phyloP scores from a whole-genome alignment of 1,140 invertebrate genomes.

The Achatina immaculata region DNA sequence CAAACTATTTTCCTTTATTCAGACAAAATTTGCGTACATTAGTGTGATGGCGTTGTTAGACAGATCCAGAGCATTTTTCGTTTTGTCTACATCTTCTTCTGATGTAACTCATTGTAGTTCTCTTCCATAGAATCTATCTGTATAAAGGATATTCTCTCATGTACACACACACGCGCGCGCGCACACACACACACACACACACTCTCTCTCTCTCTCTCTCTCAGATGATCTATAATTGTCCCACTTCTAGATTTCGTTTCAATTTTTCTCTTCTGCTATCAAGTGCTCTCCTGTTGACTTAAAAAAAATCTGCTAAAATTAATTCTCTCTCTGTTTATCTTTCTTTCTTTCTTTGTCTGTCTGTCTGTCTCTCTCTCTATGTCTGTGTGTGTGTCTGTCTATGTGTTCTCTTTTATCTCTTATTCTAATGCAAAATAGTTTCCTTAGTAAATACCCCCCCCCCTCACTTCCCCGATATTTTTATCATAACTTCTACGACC shows the following conservation, averaged over 20 bases:
- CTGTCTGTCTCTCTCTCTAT: too few relatives aligned
- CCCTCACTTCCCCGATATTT: conserved; percentile 10
- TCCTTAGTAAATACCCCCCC: too few relatives aligned
- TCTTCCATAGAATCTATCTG: neutral
- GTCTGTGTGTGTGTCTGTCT: too few relatives aligned
- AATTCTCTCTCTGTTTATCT: conserved; percentile 10
- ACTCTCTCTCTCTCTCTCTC: neutral
- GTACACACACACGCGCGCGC: neutral
- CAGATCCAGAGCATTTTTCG: too few relatives aligned
- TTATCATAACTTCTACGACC: neutral
- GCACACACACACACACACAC: conserved; percentile 12
- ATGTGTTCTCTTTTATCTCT: too few relatives aligned
- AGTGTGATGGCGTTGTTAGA: too few relatives aligned
- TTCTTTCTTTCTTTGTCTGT: neutral
- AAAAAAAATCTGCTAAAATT: too few relatives aligned
- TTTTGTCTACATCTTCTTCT: neutral
- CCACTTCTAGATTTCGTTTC: conserved; percentile 14
- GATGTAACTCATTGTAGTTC: neutral
- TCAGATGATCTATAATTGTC: neutral
- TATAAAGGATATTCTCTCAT: neutral
- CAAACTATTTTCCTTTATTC: too few relatives aligned
- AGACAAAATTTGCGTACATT: too few relatives aligned
- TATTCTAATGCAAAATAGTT: too few relatives aligned
- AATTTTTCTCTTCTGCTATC: too few relatives aligned
- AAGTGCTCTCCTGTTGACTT: too few relatives aligned